Conservation (phyloP, 2,113 vertebrate species). For the Aplodontia rufa region DNA sequence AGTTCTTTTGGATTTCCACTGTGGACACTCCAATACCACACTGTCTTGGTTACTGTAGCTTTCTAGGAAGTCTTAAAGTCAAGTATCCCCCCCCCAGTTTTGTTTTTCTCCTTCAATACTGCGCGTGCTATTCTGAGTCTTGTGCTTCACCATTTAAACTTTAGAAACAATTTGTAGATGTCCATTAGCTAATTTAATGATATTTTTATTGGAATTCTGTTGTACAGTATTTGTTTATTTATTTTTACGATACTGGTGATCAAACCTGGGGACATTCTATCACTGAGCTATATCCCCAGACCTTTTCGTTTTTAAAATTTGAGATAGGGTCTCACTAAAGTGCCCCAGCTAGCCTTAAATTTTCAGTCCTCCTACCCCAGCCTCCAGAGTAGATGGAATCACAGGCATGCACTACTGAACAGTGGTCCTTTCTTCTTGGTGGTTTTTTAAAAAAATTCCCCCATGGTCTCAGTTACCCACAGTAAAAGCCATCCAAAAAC, state of each 20-base stretch:
- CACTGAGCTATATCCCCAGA: too few species aligned
- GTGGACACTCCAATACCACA: background rate
- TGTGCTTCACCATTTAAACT: background rate
- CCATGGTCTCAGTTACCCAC: background rate
- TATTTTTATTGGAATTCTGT: background rate
- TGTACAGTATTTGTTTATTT: background rate
- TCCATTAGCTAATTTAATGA: background rate
- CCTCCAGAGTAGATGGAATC: too few species aligned
- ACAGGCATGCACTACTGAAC: too few species aligned
- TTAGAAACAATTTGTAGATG: background rate
- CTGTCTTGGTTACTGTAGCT: background rate
- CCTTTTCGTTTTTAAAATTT: too few species aligned
- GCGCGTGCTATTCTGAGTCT: background rate
- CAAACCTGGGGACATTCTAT: too few species aligned
- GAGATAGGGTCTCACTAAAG: too few species aligned
- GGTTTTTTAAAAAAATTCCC: background rate
- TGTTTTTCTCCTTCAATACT: background rate
- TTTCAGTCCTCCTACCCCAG: too few species aligned
- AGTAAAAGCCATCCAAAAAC: background rate
- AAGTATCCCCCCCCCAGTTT: background rate
- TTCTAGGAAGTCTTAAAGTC: background rate
- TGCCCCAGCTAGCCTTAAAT: too few species aligned
- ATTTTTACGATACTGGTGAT: too few species aligned
- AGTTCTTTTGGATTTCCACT: too few species aligned
- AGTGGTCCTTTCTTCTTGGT: background rate